These are phyloP conservation scores for Zingel zingel DNA, from an alignment of 2,113 vertebrate genomes.

Conservation along the genomic window DNA sequence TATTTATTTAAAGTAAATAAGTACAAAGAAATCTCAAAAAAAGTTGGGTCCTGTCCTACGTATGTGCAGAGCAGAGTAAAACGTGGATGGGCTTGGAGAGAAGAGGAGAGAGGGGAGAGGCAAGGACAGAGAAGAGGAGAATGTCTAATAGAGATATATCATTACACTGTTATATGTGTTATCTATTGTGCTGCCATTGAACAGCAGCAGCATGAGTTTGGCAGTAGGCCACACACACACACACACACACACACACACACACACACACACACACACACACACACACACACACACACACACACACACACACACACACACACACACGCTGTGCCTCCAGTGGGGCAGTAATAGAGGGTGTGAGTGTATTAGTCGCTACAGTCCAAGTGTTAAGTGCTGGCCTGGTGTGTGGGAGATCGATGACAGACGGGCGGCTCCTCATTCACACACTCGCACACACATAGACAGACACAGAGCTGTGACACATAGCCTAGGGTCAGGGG, in stretches of 20 bases:
- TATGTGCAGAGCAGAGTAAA: constrained; percentile 10
- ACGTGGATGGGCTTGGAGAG: neutral
- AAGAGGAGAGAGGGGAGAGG: constrained; percentile 15
- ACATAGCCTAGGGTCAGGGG: constrained; percentile 91
- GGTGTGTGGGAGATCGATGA: constrained; percentile 86
- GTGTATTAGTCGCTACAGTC: constrained; percentile 85
- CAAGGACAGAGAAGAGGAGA: constrained; percentile 34
- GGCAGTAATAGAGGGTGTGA: constrained; percentile 82
- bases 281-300: constrained; percentile 54
- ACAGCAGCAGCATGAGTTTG: constrained; percentile 71
- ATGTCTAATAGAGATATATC: constrained; percentile 74
- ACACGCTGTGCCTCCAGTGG: constrained; percentile 79
- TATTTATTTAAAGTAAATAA: neutral
- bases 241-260: constrained; percentile 46
- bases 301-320: constrained; percentile 45
- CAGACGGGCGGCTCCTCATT: constrained; percentile 66
- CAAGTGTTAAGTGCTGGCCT: constrained; percentile 88
- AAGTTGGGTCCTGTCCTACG: neutral
- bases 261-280: constrained; percentile 52
- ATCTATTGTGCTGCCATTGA: constrained; percentile 76
- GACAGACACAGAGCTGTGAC: constrained; percentile 78
- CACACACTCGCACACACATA: constrained; percentile 59
- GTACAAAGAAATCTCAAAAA: neutral
- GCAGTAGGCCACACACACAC: constrained; percentile 64
- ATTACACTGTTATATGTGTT: constrained; percentile 77